These are phyloP conservation scores for Saccostrea glomerata DNA, from an alignment of 1,140 invertebrate genomes.

Conservation along the genomic window DNA sequence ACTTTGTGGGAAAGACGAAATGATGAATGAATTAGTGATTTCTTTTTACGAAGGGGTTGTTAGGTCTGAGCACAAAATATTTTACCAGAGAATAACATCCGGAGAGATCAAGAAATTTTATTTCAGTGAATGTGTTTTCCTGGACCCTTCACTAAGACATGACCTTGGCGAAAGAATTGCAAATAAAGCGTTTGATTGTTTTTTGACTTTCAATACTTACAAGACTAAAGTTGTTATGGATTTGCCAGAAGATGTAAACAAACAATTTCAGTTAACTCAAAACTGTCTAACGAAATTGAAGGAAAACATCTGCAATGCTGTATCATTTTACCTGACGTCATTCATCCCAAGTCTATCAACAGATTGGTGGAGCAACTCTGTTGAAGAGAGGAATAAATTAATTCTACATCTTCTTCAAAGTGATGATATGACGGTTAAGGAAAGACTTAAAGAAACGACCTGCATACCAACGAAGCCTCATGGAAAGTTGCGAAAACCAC, in stretches of 20 bases:
- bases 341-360: neutral
- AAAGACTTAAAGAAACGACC: neutral
- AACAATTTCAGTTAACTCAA: neutral
- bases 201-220: neutral
- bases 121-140: constrained; percentile 11
- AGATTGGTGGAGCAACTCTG: neutral
- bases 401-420: neutral
- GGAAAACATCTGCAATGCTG: neutral
- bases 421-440: neutral
- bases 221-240: constrained; percentile 9
- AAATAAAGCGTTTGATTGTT: neutral
- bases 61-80: neutral
- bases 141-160: neutral
- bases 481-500: neutral
- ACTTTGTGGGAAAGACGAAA: neutral
- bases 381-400: neutral
- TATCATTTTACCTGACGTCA: neutral
- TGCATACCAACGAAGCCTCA: neutral
- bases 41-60: neutral
- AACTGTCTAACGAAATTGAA: neutral
- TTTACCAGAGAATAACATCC: no score
- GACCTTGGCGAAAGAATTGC: neutral
- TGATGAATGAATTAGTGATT: constrained; percentile 28
- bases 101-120: neutral
- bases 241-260: neutral